Evolutionary conservation across 53 echinoderm and acorn worm genomes (phyloP), one percentile per base, ranked within the genome.

Genomic region (Stichopus horrens): DNA sequence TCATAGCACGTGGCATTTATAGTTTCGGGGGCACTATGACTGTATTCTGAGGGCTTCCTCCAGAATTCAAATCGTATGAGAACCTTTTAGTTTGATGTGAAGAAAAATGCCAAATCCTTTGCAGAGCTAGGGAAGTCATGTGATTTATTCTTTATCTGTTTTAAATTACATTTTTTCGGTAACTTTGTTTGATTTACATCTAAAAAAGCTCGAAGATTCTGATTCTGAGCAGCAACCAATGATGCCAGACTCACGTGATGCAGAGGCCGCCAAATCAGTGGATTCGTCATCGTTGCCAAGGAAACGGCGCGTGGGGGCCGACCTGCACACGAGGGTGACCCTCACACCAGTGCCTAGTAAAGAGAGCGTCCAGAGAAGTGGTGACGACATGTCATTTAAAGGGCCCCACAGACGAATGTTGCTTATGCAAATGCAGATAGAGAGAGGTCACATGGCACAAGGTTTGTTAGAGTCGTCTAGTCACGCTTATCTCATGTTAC

Each of bases 271-370:
- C 9, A 67, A 85, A 67, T 5, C 63, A 5, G 4, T 52, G 2
- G 85, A 85, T 85, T 22, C 37, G 5, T 6, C 85, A 5, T 63
- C 65, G 63, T 85, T 87, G 21, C 87, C 87, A 58, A 74, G 80
- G 51, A 76, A 75, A 65, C 23, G 75, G 6, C 76, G 86, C 8
- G 68, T 58, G 4, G 84, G 83, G 2, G 84, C 55, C 21, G 90
- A 83, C 57, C 57, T 74, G 23, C 73, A 90, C 54, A 90, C 86
- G 54, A 77, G 90, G 18, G 60, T 90, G 52, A 90, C 90, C 76
- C 90, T 90, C 52, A 90, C 90, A 7, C 90, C 90, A 58, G 86
- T 90, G 86, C 76, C 90, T 76, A 90, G 90, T 20, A 90, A 85
- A 86, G 90, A 90, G 57, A 76, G 60, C n/a, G 76, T 76, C 7